These are phyloP conservation scores for Hydrolagus colliei DNA, from an alignment of 2,797 vertebrate genomes.

Conservation along the genomic window DNA sequence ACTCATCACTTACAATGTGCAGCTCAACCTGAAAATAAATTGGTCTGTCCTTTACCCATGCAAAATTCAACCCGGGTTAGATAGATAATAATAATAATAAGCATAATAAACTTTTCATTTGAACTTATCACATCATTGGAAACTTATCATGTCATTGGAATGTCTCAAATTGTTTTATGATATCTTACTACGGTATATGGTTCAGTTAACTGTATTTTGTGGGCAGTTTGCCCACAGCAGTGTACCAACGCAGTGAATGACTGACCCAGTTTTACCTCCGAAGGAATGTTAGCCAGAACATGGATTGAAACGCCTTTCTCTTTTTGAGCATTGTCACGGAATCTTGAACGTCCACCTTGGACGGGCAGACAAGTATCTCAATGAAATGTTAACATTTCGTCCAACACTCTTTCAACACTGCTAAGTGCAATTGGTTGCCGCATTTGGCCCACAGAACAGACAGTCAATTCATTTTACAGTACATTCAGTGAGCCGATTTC, in stretches of 20 bases:
- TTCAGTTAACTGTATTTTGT: background rate
- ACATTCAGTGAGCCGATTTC: no score
- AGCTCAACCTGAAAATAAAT: no score
- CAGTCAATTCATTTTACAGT: no score
- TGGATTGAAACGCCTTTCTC: background rate
- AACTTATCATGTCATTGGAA: background rate
- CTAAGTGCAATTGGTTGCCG: no score
- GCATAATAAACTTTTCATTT: no score
- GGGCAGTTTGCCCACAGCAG: background rate
- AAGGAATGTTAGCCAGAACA: background rate
- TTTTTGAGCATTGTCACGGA: background rate
- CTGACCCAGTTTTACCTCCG: background rate
- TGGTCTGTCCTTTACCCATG: no score
- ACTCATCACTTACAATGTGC: no score
- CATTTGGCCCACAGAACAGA: no score
- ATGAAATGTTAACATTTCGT: background rate
- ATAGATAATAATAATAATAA: no score
- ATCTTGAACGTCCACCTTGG: background rate
- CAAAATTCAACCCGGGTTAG: no score
- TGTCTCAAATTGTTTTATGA: background rate
- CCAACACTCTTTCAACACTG: background rate
- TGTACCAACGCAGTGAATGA: background rate
- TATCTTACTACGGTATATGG: background rate
- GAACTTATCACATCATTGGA: no score
- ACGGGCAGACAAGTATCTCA: background rate